Evolutionary conservation across 2,797 vertebrate species (phyloP).

Genomic region (Gila robusta): DNA sequence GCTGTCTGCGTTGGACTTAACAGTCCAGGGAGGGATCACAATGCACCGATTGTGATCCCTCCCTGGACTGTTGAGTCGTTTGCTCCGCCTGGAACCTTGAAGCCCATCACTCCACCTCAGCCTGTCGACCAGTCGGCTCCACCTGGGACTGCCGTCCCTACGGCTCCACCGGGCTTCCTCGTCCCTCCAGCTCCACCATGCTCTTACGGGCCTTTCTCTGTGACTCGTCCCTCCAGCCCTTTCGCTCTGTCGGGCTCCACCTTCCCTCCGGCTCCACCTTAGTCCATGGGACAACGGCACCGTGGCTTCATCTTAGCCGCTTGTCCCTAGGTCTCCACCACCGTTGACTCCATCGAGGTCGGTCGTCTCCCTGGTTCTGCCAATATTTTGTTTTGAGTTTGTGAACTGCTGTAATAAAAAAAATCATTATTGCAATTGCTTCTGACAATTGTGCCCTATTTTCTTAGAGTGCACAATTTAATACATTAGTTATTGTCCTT

Average conservation of each 20-base stretch:
- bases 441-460: background rate
- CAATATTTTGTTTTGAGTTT: background rate
- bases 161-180: background rate
- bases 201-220: background rate
- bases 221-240: background rate
- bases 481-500: background rate
- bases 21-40: too few relatives aligned
- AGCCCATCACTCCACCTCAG: too few relatives aligned
- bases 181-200: background rate
- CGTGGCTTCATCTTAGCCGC: accelerated
- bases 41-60: too few relatives aligned
- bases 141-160: background rate
- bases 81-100: too few relatives aligned
- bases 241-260: background rate
- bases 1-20: too few relatives aligned
- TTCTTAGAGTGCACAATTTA: background rate
- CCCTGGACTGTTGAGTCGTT: too few relatives aligned
- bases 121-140: background rate
- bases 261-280: background rate
- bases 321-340: background rate
- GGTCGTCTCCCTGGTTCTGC: background rate
- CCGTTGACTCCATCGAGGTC: background rate
- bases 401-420: background rate
- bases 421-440: background rate
- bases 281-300: background rate